These are phyloP conservation scores for Mystacornis crossleyi DNA, from an alignment of 2,113 vertebrate species.

Conservation along the genomic window DNA sequence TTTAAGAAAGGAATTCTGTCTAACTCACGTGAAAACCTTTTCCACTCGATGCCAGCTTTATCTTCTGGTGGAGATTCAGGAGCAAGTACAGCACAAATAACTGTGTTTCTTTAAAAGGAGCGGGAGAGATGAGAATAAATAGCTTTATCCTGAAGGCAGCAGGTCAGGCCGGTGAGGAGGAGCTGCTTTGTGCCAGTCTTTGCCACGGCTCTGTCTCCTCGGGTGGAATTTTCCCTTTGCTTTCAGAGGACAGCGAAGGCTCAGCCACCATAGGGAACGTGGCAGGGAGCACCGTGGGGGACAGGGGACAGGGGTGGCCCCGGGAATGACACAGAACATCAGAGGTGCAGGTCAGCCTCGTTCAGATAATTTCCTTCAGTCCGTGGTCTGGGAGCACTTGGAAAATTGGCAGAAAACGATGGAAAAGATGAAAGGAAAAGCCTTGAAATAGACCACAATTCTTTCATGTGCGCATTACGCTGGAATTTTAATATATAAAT, in stretches of 20 bases:
- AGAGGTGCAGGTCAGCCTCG: neutral
- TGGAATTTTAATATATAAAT: neutral
- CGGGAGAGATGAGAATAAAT: fast-evolving
- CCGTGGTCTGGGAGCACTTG: conserved; percentile 26
- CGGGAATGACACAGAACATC: neutral
- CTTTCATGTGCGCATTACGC: neutral
- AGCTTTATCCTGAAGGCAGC: neutral
- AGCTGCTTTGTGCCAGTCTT: neutral
- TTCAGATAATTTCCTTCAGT: neutral
- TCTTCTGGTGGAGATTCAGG: neutral
- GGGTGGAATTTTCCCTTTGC: neutral
- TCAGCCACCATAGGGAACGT: fast-evolving
- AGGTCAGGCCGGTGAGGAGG: neutral
- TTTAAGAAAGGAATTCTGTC: neutral
- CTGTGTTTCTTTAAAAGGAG: neutral
- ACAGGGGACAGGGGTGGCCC: neutral
- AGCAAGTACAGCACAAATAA: neutral
- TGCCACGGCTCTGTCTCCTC: neutral
- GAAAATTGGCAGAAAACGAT: conserved; percentile 17
- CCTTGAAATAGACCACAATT: conserved; percentile 48
- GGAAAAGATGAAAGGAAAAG: conserved; percentile 42
- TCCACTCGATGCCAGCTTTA: neutral
- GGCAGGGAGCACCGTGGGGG: neutral
- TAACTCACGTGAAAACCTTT: neutral
- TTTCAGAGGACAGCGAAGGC: neutral